A percentile compares a stretch with the other conserved stretches of the same genome.
Evolutionary conservation across 30 jellyfish, hydroid and myxozoan genomes (phyloP).

Genomic region (Aurelia aurita complex sp. Pacific): DNA sequence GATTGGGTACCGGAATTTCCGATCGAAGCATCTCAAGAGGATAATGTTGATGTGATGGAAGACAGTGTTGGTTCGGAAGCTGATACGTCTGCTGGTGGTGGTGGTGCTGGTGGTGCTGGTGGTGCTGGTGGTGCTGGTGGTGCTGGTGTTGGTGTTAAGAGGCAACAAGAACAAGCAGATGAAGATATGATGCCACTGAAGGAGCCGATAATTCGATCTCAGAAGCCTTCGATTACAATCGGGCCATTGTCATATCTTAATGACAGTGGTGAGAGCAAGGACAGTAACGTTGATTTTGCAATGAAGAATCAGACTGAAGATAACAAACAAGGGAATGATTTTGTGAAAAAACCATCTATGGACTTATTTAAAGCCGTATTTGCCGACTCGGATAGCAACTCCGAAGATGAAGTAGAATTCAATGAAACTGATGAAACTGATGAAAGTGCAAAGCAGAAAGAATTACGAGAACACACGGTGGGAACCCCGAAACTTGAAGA

Average conservation of each 20-base stretch:
- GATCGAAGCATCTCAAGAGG: neutral
- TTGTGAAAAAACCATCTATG: conserved; percentile 58
- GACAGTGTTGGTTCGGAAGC: neutral
- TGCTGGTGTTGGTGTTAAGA: neutral
- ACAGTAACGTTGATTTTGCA: neutral
- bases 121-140: neutral
- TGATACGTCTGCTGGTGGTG: neutral
- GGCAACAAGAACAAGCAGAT: neutral
- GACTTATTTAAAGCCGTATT: conserved; percentile 95
- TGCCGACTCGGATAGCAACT: conserved; percentile 52
- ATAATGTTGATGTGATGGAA: neutral
- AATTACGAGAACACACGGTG: neutral
- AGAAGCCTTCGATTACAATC: conserved; percentile 2
- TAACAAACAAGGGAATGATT: neutral
- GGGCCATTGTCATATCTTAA: conserved; percentile 88
- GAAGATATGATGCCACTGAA: neutral
- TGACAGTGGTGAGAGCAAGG: conserved; percentile 13
- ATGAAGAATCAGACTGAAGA: neutral
- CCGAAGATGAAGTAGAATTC: neutral
- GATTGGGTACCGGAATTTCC: conserved; percentile 20
- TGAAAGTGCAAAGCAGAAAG: neutral
- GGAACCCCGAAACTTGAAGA: too few species aligned
- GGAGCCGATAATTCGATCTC: neutral
- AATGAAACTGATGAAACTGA: neutral
- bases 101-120: neutral